Evolutionary conservation across 2,113 vertebrate species (phyloP).

Genomic region (Vulpes ferrilata): DNA sequence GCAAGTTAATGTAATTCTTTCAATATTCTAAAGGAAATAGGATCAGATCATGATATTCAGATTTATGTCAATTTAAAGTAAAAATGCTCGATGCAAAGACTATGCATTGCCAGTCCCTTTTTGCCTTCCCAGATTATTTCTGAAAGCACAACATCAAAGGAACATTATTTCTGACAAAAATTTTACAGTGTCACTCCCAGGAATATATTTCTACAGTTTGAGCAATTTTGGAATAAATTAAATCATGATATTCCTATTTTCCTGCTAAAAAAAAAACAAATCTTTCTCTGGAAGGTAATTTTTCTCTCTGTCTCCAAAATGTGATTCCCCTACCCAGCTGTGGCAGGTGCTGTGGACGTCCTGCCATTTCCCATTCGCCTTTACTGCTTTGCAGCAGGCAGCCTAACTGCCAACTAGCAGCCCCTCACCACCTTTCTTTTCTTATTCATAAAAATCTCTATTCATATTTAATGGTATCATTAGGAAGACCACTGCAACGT

Average conservation of each 20-base stretch:
- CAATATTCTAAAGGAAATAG: conserved; percentile 58
- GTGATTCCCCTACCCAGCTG: not conserved
- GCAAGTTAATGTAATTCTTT: conserved; percentile 61
- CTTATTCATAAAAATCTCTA: conserved; percentile 54
- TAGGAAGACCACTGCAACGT: conserved; percentile 42
- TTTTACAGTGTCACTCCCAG: conserved; percentile 18
- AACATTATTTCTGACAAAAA: conserved; percentile 64
- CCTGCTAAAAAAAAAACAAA: conserved; percentile 46
- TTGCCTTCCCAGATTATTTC: conserved; percentile 52
- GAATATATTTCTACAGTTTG: conserved; percentile 58
- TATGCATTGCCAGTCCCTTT: conserved; percentile 7
- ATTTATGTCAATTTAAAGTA: conserved; percentile 45
- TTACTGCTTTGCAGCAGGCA: not conserved
- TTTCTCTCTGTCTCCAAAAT: conserved; percentile 38
- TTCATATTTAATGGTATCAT: conserved; percentile 52
- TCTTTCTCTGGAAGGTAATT: conserved; percentile 40
- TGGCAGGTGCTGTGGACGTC: not conserved
- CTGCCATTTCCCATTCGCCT: not conserved
- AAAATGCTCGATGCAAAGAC: conserved; percentile 53
- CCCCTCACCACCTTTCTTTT: not conserved
- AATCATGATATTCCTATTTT: conserved; percentile 56
- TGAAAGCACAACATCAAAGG: conserved; percentile 29
- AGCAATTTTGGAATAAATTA: conserved; percentile 63
- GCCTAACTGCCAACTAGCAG: not conserved
- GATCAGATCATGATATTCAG: conserved; percentile 30